phyloP scores from a whole-genome alignment of 2,888 invertebrate species.

The Caenorhabditis uteleia region DNA sequence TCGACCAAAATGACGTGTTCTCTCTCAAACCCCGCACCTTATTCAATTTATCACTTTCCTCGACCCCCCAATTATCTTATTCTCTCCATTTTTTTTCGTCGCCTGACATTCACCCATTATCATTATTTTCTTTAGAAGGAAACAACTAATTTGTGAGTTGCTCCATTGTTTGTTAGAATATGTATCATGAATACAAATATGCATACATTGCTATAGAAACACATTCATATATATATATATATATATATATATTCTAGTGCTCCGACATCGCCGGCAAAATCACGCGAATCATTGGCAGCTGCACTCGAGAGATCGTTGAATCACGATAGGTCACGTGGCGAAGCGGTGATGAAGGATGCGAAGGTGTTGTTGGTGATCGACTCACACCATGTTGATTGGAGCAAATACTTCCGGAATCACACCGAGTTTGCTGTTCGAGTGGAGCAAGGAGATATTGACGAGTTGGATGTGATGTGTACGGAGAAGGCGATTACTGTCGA shows the following conservation, averaged over 20 bases:
- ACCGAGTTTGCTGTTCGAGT: constrained; percentile 42
- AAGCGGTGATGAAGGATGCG: constrained; percentile 45
- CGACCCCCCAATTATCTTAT: no score
- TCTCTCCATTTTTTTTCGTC: no score
- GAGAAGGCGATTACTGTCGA: constrained; percentile 50
- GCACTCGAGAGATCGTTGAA: constrained; percentile 49
- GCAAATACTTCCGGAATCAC: constrained; percentile 50
- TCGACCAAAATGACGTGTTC: no score
- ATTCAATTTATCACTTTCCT: no score
- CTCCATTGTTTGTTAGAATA: no score
- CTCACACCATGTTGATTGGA: constrained; percentile 47
- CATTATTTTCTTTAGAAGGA: no score
- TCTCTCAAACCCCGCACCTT: no score
- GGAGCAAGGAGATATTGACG: constrained; percentile 55
- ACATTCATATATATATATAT: no score
- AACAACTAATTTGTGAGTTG: no score
- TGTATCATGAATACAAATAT: no score
- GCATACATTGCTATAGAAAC: no score
- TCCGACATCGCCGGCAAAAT: constrained; percentile 55
- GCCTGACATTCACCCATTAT: no score
- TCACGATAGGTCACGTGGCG: constrained; percentile 38
- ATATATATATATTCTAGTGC: constrained; percentile 42
- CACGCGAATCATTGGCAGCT: constrained; percentile 49
- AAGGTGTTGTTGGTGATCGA: constrained; percentile 51
- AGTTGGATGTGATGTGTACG: constrained; percentile 52